Percentiles rank a stretch among this genome's conserved stretches.
phyloP scores from a whole-genome alignment of 1,140 invertebrate species.

The Achroia grisella region DNA sequence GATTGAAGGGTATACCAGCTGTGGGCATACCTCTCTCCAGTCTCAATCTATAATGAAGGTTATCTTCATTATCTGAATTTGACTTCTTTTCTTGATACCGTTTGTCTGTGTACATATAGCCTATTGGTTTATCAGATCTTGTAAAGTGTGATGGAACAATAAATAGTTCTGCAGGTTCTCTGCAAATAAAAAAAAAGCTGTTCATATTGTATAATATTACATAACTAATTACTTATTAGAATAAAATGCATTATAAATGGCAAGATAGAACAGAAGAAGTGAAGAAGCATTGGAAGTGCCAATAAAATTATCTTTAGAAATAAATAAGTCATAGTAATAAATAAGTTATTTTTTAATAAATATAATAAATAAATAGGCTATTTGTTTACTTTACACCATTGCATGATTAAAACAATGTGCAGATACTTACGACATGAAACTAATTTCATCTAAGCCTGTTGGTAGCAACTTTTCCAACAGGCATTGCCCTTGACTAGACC shows the following conservation, averaged over 20 bases:
- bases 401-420: conserved; percentile 7
- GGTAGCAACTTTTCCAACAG: conserved; percentile 82
- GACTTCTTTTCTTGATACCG: conserved; percentile 26
- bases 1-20: conserved; percentile 74
- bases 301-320: too few species aligned
- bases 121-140: conserved; percentile 81
- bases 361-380: too few species aligned
- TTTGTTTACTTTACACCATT: too few species aligned
- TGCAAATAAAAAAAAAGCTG: conserved; percentile 36
- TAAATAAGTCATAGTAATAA: too few species aligned
- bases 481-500: conserved; percentile 66
- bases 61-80: conserved; percentile 43
- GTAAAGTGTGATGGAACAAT: conserved; percentile 86
- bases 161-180: conserved; percentile 76
- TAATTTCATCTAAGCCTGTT: conserved; percentile 71
- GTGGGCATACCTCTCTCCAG: conserved; percentile 73
- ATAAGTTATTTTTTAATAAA: too few species aligned
- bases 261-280: too few species aligned
- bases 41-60: conserved; percentile 41
- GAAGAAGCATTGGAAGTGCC: too few species aligned
- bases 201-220: not conserved
- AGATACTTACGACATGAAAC: conserved; percentile 75
- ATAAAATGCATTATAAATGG: too few species aligned
- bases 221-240: conserved; percentile 8
- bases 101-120: conserved; percentile 71